Evolutionary conservation across 2,113 vertebrate species (phyloP).

Genomic region (Pteropus alecto): DNA sequence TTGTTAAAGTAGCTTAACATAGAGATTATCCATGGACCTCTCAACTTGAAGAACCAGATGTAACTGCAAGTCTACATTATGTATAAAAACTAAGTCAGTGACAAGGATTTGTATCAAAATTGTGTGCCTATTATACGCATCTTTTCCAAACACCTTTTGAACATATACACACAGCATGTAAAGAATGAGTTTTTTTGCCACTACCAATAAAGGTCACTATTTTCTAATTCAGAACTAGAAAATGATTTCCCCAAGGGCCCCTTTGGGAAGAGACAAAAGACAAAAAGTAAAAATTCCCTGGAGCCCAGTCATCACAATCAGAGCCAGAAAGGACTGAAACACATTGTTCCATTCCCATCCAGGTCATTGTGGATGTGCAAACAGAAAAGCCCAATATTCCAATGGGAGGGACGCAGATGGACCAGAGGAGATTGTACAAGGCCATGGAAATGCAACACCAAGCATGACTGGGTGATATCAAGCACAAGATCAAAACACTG

Average conservation of each 20-base stretch:
- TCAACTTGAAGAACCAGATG: background rate
- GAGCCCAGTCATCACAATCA: background rate
- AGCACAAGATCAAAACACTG: background rate
- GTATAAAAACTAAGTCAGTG: background rate
- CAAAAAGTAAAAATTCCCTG: constrained; percentile 4
- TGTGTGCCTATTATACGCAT: background rate
- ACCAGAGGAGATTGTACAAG: background rate
- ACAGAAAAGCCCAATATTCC: background rate
- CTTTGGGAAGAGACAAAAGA: constrained; percentile 11
- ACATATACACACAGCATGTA: background rate
- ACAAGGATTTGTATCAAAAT: background rate
- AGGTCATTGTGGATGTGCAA: background rate
- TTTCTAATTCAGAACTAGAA: constrained; percentile 33
- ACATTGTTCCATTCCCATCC: no score
- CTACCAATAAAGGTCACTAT: background rate
- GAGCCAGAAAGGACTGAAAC: background rate
- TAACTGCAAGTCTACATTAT: background rate
- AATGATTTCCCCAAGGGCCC: background rate
- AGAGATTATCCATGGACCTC: background rate
- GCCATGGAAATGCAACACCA: background rate
- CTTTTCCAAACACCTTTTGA: background rate
- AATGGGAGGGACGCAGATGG: background rate
- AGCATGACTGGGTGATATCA: background rate
- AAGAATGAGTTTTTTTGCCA: background rate
- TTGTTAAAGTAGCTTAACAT: background rate